These are phyloP conservation scores for Stichopus horrens DNA, from an alignment of 53 echinoderm and acorn worm species.

Conservation along the genomic window DNA sequence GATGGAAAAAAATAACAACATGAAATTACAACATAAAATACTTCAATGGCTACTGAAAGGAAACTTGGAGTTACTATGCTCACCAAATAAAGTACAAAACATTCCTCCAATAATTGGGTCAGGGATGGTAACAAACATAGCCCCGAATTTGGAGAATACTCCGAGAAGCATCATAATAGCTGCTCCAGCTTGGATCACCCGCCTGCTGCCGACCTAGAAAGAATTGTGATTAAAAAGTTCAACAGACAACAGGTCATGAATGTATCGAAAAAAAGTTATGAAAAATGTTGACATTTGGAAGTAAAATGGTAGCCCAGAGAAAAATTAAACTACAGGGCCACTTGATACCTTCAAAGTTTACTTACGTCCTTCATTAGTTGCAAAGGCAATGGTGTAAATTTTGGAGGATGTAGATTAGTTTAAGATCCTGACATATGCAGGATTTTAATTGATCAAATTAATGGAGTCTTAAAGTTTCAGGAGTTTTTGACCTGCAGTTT, in stretches of 20 bases:
- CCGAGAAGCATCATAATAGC: constrained; percentile 79
- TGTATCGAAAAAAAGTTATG: background rate
- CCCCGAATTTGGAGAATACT: constrained; percentile 89
- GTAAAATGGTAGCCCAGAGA: too few species aligned
- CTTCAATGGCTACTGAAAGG: background rate
- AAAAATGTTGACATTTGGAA: background rate
- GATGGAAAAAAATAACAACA: background rate
- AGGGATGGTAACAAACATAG: constrained; percentile 95
- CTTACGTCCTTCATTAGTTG: too few species aligned
- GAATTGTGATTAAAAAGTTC: background rate
- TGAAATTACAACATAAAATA: background rate
- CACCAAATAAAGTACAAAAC: constrained; percentile 92
- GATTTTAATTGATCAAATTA: too few species aligned
- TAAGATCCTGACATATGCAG: too few species aligned
- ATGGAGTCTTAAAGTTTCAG: too few species aligned
- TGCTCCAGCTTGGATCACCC: constrained; percentile 82
- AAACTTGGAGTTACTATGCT: background rate
- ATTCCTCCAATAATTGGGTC: constrained; percentile 96
- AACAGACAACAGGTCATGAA: background rate
- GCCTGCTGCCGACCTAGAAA: constrained; percentile 80
- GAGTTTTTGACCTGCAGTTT: too few species aligned
- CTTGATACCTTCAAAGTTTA: too few species aligned
- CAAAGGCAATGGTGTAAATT: too few species aligned
- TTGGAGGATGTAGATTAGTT: too few species aligned
- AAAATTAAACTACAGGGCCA: too few species aligned